A percentile compares a stretch with the other conserved stretches of the same genome.
phyloP scores from a whole-genome alignment of 2,888 invertebrate genomes.

The Parasteatoda lunata region DNA sequence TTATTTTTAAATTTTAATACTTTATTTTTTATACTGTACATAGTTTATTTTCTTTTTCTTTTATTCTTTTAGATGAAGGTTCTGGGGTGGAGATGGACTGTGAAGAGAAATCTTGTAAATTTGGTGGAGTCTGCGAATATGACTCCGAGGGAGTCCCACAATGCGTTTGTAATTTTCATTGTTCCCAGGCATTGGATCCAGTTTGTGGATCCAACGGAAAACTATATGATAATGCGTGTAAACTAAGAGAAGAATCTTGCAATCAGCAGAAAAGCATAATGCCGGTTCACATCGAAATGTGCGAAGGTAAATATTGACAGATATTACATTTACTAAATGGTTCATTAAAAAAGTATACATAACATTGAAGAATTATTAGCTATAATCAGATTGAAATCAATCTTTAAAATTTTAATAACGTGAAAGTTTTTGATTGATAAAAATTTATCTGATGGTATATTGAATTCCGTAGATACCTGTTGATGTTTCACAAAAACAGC shows the following conservation, averaged over 20 bases:
- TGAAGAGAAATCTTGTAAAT: slow-evolving; percentile 78
- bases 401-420: too few relatives aligned
- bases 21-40: background rate
- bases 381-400: too few relatives aligned
- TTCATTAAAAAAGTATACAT: too few relatives aligned
- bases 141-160: slow-evolving; percentile 82
- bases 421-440: too few relatives aligned
- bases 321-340: too few relatives aligned
- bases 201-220: slow-evolving; percentile 90
- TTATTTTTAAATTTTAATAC: too few relatives aligned
- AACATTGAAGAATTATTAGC: too few relatives aligned
- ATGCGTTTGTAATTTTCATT: slow-evolving; percentile 79
- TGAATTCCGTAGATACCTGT: too few relatives aligned
- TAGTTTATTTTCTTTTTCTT: too few relatives aligned
- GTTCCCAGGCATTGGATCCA: slow-evolving; percentile 76
- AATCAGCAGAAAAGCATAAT: slow-evolving; percentile 53
- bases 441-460: too few relatives aligned
- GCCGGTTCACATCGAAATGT: slow-evolving; percentile 61
- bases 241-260: slow-evolving; percentile 90
- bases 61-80: slow-evolving; percentile 48
- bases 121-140: slow-evolving; percentile 78
- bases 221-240: slow-evolving; percentile 87
- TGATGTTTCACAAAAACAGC: too few relatives aligned
- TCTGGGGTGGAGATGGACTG: slow-evolving; percentile 55
- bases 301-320: slow-evolving; percentile 46